Percentiles rank a stretch among this genome's conserved stretches.
phyloP scores from a whole-genome alignment of 2,888 invertebrate genomes.

The Cistogaster globosa region DNA sequence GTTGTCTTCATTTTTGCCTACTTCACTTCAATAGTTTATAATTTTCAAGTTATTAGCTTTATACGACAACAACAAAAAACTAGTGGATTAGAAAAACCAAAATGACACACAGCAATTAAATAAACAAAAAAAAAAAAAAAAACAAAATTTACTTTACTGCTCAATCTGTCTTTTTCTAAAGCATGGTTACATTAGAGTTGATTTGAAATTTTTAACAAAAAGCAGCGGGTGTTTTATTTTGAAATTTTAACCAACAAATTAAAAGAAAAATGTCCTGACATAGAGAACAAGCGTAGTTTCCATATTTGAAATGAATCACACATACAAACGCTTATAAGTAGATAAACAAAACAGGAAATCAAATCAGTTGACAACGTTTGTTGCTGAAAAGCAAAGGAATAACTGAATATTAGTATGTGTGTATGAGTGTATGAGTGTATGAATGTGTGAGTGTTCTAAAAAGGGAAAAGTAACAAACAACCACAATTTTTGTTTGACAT shows the following conservation, averaged over 20 bases:
- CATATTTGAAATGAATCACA: slow-evolving; percentile 53
- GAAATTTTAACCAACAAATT: slow-evolving; percentile 30
- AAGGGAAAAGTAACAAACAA: slow-evolving; percentile 65
- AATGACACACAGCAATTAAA: slow-evolving; percentile 50
- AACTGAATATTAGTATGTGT: neutral
- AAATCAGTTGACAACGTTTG: slow-evolving; percentile 78
- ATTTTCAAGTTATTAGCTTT: slow-evolving; percentile 28
- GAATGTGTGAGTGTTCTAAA: no score
- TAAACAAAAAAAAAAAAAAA: slow-evolving; percentile 45
- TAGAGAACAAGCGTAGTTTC: slow-evolving; percentile 24
- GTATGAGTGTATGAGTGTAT: neutral
- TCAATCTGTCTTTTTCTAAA: slow-evolving; percentile 13
- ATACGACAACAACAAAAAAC: slow-evolving; percentile 10
- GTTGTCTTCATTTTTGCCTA: slow-evolving; percentile 1
- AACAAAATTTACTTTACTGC: slow-evolving; percentile 12
- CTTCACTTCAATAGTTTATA: slow-evolving; percentile 21
- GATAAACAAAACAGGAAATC: slow-evolving; percentile 73
- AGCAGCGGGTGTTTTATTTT: slow-evolving; percentile 63
- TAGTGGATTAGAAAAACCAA: slow-evolving; percentile 55
- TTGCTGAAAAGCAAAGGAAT: slow-evolving; percentile 41
- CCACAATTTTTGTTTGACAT: slow-evolving; percentile 56
- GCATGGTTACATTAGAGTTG: neutral
- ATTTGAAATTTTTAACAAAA: slow-evolving; percentile 2
- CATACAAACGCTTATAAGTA: neutral
- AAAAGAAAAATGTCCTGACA: slow-evolving; percentile 19